Conservation (phyloP, 2,888 invertebrate species). For the Lepetodrilus schrolli region DNA sequence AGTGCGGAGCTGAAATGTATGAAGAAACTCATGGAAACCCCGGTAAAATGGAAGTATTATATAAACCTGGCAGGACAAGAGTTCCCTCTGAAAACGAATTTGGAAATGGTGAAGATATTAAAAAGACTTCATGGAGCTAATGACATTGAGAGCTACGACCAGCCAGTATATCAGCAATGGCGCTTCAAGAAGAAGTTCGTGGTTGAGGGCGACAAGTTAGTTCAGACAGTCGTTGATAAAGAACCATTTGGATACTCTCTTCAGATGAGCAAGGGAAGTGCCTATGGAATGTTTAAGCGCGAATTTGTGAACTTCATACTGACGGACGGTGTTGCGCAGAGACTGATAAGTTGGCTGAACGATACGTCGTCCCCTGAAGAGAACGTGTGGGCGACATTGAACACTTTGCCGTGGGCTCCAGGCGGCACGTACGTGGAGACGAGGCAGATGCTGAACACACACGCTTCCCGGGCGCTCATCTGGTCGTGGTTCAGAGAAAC, state of each 20-base stretch:
- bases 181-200: conserved; percentile 40
- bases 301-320: conserved; percentile 66
- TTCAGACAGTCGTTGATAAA: conserved; percentile 43
- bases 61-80: conserved; percentile 73
- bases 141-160: conserved; percentile 61
- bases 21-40: conserved; percentile 38
- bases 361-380: conserved; percentile 72
- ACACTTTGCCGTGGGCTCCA: conserved; percentile 59
- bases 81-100: conserved; percentile 71
- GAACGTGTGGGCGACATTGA: conserved; percentile 69
- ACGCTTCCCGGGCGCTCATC: conserved; percentile 54
- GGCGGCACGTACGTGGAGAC: conserved; percentile 57
- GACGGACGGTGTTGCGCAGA: conserved; percentile 47
- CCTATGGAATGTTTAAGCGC: conserved; percentile 66
- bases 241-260: conserved; percentile 43
- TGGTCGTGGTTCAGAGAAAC: conserved; percentile 47
- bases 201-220: conserved; percentile 34
- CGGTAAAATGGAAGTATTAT: conserved; percentile 70
- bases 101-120: conserved; percentile 69
- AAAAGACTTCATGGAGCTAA: conserved; percentile 71
- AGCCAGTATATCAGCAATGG: conserved; percentile 34
- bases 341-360: conserved; percentile 65
- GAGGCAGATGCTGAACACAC: conserved; percentile 46
- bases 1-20: conserved; percentile 55
- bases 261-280: conserved; percentile 63